Conservation (phyloP, 2,113 vertebrate genomes). For the Corythaeola cristata region DNA sequence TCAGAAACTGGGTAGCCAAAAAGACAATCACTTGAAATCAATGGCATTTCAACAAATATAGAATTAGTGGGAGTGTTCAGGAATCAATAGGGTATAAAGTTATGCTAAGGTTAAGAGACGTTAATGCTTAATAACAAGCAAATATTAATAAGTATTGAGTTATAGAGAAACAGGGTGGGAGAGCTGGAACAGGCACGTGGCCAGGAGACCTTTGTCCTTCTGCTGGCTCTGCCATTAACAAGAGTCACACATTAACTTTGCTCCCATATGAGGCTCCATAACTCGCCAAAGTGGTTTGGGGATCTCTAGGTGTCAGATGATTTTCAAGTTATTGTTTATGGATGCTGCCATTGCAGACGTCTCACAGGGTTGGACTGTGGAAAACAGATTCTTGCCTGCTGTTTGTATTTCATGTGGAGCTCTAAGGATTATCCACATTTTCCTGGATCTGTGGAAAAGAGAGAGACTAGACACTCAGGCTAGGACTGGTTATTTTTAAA, state of each 20-base stretch:
- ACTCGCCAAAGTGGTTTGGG: neutral
- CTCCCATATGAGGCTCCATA: neutral
- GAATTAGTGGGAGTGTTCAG: neutral
- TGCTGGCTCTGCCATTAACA: neutral
- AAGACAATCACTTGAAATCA: neutral
- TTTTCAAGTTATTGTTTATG: neutral
- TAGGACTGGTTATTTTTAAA: neutral
- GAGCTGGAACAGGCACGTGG: neutral
- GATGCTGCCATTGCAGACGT: neutral
- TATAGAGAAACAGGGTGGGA: neutral
- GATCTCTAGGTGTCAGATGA: neutral
- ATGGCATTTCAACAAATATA: neutral
- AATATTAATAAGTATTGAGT: conserved; percentile 34
- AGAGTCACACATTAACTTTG: conserved; percentile 56
- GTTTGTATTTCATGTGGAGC: neutral
- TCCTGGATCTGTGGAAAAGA: neutral
- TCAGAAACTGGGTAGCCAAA: neutral
- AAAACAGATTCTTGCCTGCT: neutral
- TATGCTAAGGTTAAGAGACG: neutral
- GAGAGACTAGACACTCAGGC: neutral
- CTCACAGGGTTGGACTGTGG: neutral
- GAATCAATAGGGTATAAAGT: neutral
- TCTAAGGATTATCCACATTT: neutral
- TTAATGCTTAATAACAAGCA: conserved; percentile 54
- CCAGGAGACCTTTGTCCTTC: conserved; percentile 47